Evolutionary conservation across 1,140 invertebrate genomes (phyloP), one percentile per base, ranked within the genome.

Genomic region (Drosophila kepulauana): DNA sequence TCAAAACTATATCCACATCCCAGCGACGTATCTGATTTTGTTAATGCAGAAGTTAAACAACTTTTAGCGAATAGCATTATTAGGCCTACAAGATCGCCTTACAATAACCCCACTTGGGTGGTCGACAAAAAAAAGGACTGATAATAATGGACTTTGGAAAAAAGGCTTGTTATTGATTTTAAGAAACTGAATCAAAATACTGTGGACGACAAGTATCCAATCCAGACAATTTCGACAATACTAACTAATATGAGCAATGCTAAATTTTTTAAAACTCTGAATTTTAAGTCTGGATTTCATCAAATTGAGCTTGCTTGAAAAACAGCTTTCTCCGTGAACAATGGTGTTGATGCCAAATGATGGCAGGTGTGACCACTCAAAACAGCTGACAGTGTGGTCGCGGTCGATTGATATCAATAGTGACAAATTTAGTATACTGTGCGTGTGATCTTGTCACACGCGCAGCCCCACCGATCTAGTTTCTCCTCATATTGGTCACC

Each of bases 241-340:
- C 73, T 95, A 25, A 91, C 65, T 76, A 81, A 38, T 62, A 20
- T 94, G 38, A 85, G 87, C 5, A 92, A 92, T 11, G 74, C 88
- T 8, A 90, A 88, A 28, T 94, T 92, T 70, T 94, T 94, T 77
- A 92, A 92, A 10, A 92, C 93, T 5, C 69, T 94, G 5, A 94
- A 95, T 81, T 71, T 94, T 16, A 49, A 16, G 46, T 49, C 46
- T 0, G 46, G 51, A 38, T 35, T 57, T 20, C 54, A 57, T 15
- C 15, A 41, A 41, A 41, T 57, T 57, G 7, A 38, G 8, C 51
- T 30, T 8, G 51, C 51, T 33, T 3, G 51, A 30, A 52, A 54
- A 13, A 54, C 51, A 54, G 30, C n/a, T 54, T 54, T 54, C 28
- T 54, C 51, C 11, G 11, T 54, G 7, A 35, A 35, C 10, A 54